Evolutionary conservation across 2,113 vertebrate species (phyloP), one percentile per base, ranked within the genome.

Genomic region (Cairina moschata): DNA sequence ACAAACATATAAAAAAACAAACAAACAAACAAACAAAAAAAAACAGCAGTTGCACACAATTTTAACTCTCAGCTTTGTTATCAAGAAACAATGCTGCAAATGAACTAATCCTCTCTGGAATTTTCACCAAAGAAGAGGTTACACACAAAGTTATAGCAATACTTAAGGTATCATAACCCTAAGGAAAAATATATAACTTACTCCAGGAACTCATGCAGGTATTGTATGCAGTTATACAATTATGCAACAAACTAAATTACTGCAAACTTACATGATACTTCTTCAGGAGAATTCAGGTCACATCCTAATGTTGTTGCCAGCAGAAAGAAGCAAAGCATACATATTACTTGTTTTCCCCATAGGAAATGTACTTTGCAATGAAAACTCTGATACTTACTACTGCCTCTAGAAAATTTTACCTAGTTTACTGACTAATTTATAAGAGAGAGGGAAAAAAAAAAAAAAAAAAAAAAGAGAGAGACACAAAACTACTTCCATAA

Each of bases 211-310:
- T 83, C n/a, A 52, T 7, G 17, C 18, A 88, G 52, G 26, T 86
- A 83, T 38, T 58, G 11, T 52, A 50, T 58, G 50, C 60, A 95
- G 63, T 59, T 91, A 88, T 8, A 80, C 25, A 85, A 40, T 17
- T 77, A 89, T 16, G 31, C 36, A 86, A 88, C 32, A 59, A 79
- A 90, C 42, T 79, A 73, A 81, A 76, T 21, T 56, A 77, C 32
- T 44, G 29, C n/a, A 92, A 90, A 98, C 97, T 98, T 98, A 98
- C 97, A 54, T 96, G 97, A 94, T 88, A 98, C 92, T 89, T 98
- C 97, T 50, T 97, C 94, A 80, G 96, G 92, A 95, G 96, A 97
- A 95, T 85, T 98, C 90, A 98, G 95, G 86, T 98, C 97, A 97
- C 86, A 96, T 95, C 98, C 98, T 99, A 98, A 92, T 18, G 69